phyloP scores from a whole-genome alignment of 1,140 invertebrate genomes.

The Diabrotica virgifera region DNA sequence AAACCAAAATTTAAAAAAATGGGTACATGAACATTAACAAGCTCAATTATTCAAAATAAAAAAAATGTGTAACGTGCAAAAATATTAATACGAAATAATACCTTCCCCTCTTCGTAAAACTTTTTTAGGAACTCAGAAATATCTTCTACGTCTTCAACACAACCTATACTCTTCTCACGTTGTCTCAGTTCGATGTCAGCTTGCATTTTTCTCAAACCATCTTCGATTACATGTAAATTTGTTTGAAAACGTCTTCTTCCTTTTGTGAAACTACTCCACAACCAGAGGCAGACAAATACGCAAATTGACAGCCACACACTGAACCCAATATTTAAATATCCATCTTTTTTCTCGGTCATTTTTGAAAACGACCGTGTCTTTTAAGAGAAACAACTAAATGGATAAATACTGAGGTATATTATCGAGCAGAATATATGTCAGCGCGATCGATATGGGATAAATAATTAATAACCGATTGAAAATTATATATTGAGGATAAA shows the following conservation, averaged over 20 bases:
- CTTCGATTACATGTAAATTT: conserved; percentile 36
- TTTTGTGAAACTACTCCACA: conserved; percentile 33
- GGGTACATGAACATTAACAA: no score
- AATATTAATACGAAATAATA: no score
- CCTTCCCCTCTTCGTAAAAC: not conserved
- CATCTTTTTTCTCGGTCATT: conserved; percentile 10
- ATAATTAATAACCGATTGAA: not conserved
- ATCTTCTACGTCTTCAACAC: conserved; percentile 30
- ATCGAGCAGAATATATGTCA: not conserved
- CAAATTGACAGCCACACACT: conserved; percentile 34
- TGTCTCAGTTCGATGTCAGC: conserved; percentile 30
- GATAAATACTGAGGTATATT: not conserved
- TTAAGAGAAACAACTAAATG: not conserved
- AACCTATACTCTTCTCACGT: conserved; percentile 34
- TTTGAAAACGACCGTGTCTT: not conserved
- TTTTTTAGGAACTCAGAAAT: conserved; percentile 18
- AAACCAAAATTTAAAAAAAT: no score
- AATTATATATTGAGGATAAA: no score
- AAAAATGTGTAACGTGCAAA: no score
- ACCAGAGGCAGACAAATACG: conserved; percentile 30
- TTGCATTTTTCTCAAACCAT: conserved; percentile 35
- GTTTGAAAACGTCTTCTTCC: conserved; percentile 31
- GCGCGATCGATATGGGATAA: not conserved
- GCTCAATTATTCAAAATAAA: no score
- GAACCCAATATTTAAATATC: conserved; percentile 27